Percentiles rank a stretch among this genome's conserved stretches.
Evolutionary conservation across 2,113 vertebrate species (phyloP).

Genomic region (Rhabdornis inornatus): DNA sequence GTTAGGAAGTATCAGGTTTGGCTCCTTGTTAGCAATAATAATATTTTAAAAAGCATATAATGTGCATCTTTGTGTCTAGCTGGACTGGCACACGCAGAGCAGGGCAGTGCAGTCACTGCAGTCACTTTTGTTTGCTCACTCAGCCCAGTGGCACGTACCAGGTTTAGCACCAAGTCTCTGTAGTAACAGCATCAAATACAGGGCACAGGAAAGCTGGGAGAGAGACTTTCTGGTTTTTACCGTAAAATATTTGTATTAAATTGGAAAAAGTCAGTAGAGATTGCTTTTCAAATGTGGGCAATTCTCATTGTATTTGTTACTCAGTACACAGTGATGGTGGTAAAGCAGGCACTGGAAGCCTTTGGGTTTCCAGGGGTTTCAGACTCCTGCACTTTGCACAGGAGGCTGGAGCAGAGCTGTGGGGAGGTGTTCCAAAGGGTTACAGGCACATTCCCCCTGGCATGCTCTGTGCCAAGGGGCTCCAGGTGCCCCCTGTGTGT

Average conservation of each 20-base stretch:
- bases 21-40: neutral
- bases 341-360: neutral
- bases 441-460: accelerated
- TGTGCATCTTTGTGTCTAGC: neutral
- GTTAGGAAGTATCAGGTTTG: neutral
- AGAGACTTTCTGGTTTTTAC: neutral
- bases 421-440: too few species aligned
- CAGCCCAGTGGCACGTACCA: neutral
- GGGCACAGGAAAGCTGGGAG: neutral
- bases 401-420: neutral
- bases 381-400: neutral
- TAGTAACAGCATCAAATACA: neutral
- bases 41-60: neutral
- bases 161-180: neutral
- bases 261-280: neutral
- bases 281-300: neutral
- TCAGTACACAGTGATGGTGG: neutral
- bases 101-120: neutral
- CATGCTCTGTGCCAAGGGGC: accelerated
- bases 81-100: accelerated
- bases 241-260: neutral
- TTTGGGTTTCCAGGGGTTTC: neutral
- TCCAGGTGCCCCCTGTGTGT: too few species aligned
- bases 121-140: neutral
- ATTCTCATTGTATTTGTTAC: neutral